Evolutionary conservation across 2,888 invertebrate species (phyloP), one percentile per base, ranked within the genome.

Genomic region (Aromia moschata): DNA sequence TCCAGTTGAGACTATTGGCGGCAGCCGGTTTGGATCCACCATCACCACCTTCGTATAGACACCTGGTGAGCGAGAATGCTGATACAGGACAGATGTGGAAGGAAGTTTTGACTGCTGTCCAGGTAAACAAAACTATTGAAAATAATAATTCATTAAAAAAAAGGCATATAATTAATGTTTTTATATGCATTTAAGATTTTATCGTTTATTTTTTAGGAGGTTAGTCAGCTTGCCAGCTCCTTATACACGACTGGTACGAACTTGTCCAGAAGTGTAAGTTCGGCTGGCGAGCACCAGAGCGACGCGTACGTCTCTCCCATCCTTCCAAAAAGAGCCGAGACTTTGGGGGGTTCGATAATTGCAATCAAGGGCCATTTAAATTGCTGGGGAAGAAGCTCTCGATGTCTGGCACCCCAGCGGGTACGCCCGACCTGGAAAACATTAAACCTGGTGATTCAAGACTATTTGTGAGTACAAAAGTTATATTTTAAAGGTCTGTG

Each of bases 301-400:
- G 88, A 89, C 17, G 87, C 91, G 0, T 96, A 93, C 79, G 88
- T 92, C 62, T 92, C 93, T 18, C 92, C 94, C 11, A 90, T 92
- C 31, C 81, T 97, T 62, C 96, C 97, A 12, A 91, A 95, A 71
- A 85, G 97, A 20, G 97, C 97, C 0, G 97, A 97, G 82, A 97
- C 97, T 2, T 98, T 97, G 96, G 96, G 1, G 97, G 97, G 5
- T 97, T 97, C 76, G 97, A 97, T 82, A 85, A 86, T 71, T 73
- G 76, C 2, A 76, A 74, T 64, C 79, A 76, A 53, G 74, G 70
- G 11, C 76, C 77, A 10, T 68, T 78, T 17, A 79, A 79, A 62
- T 58, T 79, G 38, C 58, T 78, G 20, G 78, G 78, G 11, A 80
- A 77, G 60, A 81, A 80, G 64, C 64, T 77, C 30, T 77, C 80